These are phyloP conservation scores for Microplitis demolitor DNA, from an alignment of 1,140 invertebrate species.

Conservation along the genomic window DNA sequence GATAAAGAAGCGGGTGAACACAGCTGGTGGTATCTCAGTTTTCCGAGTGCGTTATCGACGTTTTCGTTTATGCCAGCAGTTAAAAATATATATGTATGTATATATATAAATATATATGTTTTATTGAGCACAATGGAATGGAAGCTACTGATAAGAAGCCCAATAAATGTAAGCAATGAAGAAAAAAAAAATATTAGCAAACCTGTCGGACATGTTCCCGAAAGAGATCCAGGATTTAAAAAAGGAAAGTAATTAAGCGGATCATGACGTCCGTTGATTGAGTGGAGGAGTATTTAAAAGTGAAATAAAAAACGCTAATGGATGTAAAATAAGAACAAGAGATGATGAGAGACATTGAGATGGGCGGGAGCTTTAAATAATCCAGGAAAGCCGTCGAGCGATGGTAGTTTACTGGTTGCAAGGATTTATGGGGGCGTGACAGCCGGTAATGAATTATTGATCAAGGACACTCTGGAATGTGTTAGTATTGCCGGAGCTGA, in stretches of 20 bases:
- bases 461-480: slow-evolving; percentile 28
- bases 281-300: slow-evolving; percentile 10
- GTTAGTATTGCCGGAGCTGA: too few relatives aligned
- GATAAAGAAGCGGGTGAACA: slow-evolving; percentile 84
- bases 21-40: slow-evolving; percentile 98
- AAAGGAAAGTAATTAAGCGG: neutral
- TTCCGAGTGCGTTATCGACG: slow-evolving; percentile 48
- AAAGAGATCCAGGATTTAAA: neutral
- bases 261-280: neutral
- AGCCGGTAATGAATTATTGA: slow-evolving; percentile 49
- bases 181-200: too few relatives aligned
- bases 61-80: slow-evolving; percentile 26
- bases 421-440: slow-evolving; percentile 34
- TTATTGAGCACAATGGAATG: too few relatives aligned
- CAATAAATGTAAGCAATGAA: too few relatives aligned
- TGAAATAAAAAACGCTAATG: slow-evolving; percentile 7
- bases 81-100: neutral
- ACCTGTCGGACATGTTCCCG: too few relatives aligned
- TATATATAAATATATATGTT: too few relatives aligned
- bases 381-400: slow-evolving; percentile 1
- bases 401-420: neutral
- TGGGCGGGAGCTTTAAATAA: slow-evolving; percentile 9
- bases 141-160: too few relatives aligned
- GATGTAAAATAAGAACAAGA: slow-evolving; percentile 11
- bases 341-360: neutral